A percentile compares a stretch with the other conserved stretches of the same genome.
These are phyloP conservation scores for Orchestes rusci DNA, from an alignment of 2,888 invertebrate genomes.

Conservation along the genomic window DNA sequence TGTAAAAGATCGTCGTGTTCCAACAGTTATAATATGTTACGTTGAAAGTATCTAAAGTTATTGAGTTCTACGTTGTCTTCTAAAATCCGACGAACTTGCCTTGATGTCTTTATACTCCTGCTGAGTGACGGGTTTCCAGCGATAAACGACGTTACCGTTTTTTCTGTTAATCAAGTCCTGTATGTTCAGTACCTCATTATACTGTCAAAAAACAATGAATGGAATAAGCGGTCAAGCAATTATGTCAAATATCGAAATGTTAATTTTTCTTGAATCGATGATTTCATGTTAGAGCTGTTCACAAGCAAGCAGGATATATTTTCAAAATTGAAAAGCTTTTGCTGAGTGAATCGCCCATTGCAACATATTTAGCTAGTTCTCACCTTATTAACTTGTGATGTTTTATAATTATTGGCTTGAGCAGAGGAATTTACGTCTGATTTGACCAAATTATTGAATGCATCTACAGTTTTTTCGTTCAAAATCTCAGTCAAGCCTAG, in stretches of 20 bases:
- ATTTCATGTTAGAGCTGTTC: too few species aligned
- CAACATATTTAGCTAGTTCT: too few species aligned
- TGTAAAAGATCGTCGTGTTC: too few species aligned
- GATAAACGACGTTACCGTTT: constrained; percentile 28
- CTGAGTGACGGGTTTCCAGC: constrained; percentile 31
- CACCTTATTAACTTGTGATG: constrained; percentile 58
- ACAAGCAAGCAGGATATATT: too few species aligned
- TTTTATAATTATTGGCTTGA: constrained; percentile 38
- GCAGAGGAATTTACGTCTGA: constrained; percentile 22
- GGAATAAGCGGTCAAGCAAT: constrained; percentile 6
- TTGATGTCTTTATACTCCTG: constrained; percentile 25
- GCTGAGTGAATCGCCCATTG: too few species aligned
- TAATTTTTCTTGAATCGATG: too few species aligned
- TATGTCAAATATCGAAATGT: too few species aligned
- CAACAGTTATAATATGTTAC: too few species aligned
- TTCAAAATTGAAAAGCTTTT: too few species aligned
- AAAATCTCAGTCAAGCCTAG: constrained; percentile 55
- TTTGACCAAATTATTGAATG: constrained; percentile 52
- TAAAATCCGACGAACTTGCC: constrained; percentile 34
- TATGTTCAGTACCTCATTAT: constrained; percentile 33
- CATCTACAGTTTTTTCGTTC: constrained; percentile 55
- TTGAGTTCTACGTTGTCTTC: too few species aligned
- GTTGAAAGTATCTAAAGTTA: too few species aligned
- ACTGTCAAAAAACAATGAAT: constrained; percentile 28
- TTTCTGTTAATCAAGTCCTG: constrained; percentile 31